Evolutionary conservation across 2,113 vertebrate genomes (phyloP).

Genomic region (Alligator mississippiensis): DNA sequence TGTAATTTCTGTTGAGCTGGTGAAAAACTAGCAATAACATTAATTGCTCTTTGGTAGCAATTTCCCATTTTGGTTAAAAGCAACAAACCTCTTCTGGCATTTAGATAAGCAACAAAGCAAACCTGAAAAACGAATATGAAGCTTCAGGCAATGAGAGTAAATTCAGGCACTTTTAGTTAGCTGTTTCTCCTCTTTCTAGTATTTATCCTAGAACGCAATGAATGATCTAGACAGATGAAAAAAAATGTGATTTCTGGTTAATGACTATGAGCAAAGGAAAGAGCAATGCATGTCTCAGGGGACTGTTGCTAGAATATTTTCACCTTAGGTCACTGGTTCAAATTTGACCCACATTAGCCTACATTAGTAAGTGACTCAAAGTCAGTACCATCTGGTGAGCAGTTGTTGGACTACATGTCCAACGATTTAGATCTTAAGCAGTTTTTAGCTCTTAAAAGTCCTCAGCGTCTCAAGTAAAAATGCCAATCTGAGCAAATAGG

Average conservation of each 20-base stretch:
- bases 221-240: not conserved
- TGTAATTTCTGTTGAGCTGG: not conserved
- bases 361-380: not conserved
- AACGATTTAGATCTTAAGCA: not conserved
- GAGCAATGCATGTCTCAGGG: not conserved
- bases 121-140: not conserved
- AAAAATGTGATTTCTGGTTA: not conserved
- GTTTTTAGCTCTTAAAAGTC: fast-evolving
- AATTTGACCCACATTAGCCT: not conserved
- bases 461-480: not conserved
- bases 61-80: not conserved
- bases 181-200: not conserved
- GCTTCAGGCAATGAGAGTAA: not conserved
- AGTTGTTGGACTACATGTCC: not conserved
- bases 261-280: not conserved
- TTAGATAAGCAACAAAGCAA: not conserved
- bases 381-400: not conserved
- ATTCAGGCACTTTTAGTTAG: not conserved
- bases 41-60: not conserved
- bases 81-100: not conserved
- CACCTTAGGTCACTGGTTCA: not conserved
- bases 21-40: not conserved
- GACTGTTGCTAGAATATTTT: fast-evolving
- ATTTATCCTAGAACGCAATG: not conserved
- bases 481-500: not conserved